Evolutionary conservation across 2,888 invertebrate genomes (phyloP), one percentile per base, ranked within the genome.

Genomic region (Agrotis ipsilon): DNA sequence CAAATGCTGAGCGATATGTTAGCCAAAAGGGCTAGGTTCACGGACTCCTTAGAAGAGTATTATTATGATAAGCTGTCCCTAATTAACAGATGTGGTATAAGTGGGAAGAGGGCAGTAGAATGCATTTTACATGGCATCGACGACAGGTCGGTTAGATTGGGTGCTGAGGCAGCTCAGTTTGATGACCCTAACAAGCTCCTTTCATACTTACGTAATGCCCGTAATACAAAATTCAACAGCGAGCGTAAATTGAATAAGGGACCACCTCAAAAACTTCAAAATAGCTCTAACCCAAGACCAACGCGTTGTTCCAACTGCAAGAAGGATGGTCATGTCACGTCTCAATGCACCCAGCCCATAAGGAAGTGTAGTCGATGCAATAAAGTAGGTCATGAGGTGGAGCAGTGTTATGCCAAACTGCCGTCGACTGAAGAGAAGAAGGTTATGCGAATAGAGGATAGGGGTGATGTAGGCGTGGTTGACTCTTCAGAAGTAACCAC

Each of bases 81-180:
- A 16, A 46, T 64, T 4, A 64, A 64, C 32, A 55, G 63, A n/a
- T 64, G 63, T 32, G 13, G n/a, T 45, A 63, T 63, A 43, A 18
- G 2, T 6, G 54, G 54, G 1, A 63, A 27, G n/a, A 39, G 7
- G 14, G 63, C 52, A 13, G 63, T 63, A 2, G 63, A 63, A 14
- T 63, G 63, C 13, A 43, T 63, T n/a, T 24, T 63, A 24, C 63
- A 63, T 63, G 63, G 52, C 9, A 45, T 54, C 5, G 62, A 52
- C 14, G 61, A 61, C 49, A 49, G 49, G 57, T n/a, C n/a, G n/a
- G n/a, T n/a, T n/a, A n/a, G n/a, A n/a, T n/a, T n/a, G n/a, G n/a
- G n/a, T 11, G 57, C 65, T 14, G 57, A 57, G n/a, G 58, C 57
- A 6, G 57, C 39, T n/a, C 65, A 66, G 32, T 58, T 24, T 21